Evolutionary conservation across 2,888 invertebrate species (phyloP), one percentile per base, ranked within the genome.

Genomic region (Protonemura montana): DNA sequence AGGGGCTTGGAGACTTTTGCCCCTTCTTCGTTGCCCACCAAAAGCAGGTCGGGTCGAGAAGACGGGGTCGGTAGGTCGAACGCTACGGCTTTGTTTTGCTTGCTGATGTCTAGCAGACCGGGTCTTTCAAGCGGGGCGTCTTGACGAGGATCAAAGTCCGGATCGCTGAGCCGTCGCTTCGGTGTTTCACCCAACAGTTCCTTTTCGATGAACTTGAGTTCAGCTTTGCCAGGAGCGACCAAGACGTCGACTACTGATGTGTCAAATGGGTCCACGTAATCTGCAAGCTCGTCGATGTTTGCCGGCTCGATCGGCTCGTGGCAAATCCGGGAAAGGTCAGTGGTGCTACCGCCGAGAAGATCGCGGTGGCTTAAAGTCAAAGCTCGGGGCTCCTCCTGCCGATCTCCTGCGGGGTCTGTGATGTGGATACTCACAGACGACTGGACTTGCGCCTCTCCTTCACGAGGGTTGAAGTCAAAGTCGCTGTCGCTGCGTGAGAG

Each of bases 251-350:
- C 94, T 42, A 94, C 94, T 0, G 97, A 96, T 0, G 97, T 97
- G 90, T 97, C 97, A 89, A 98, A 97, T 0, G 97, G 97, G 92
- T 97, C 97, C 25, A 89, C 88, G 87, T 93, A 93, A 13, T 94
- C 92, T 28, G 93, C 91, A 29, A 91, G 90, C 82, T 90, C 89
- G 82, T 89, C 87, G 29, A 88, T 86, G 86, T 87, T 30, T 35
- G 90, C 89, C 0, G 96, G 96, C 87, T 94, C 92, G 85, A 96
- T 93, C 0, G 96, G 96, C 30, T 94, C 93, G 89, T 95, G 95
- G 0, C 93, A 93, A 86, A 96, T 91, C 89, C 94, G 93, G 25
- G 94, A 94, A 85, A 97, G 92, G 91, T 97, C 96, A 81, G 96
- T 95, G 80, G 94, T 94, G 89, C 96, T 97, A 16, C 95, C 96